phyloP scores from a whole-genome alignment of 2,113 vertebrate genomes.

The Pelecanoides urinatrix region DNA sequence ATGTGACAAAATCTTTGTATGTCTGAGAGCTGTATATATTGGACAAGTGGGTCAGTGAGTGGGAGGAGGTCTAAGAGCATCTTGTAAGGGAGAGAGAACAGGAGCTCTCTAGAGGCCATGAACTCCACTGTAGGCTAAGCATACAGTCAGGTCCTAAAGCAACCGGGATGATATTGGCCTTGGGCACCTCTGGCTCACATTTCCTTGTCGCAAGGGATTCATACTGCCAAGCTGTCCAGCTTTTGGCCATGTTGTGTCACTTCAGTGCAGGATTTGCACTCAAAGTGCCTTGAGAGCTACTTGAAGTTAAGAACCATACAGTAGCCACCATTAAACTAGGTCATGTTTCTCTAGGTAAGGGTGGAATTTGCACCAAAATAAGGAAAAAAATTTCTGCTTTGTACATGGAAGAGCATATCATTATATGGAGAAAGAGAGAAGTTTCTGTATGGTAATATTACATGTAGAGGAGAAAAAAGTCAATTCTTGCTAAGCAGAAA shows the following conservation, averaged over 20 bases:
- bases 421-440: not conserved
- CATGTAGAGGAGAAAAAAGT: not conserved
- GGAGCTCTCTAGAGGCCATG: not conserved
- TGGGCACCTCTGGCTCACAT: not conserved
- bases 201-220: not conserved
- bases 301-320: not conserved
- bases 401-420: not conserved
- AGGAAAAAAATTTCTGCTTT: not conserved
- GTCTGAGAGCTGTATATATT: not conserved
- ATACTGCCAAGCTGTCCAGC: not conserved
- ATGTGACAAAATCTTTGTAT: not conserved
- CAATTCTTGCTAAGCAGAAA: not conserved
- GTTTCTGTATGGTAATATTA: not conserved
- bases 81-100: not conserved
- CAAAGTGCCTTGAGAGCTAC: not conserved
- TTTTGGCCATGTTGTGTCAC: not conserved
- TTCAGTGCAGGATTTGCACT: not conserved
- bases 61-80: not conserved
- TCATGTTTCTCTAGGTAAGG: not conserved
- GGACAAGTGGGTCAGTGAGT: not conserved
- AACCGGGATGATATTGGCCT: not conserved
- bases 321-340: not conserved
- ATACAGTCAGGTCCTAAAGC: not conserved
- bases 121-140: not conserved
- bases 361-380: not conserved